Evolutionary conservation across 2,797 vertebrate species (phyloP), one percentile per base, ranked within the genome.

Genomic region (Nasua narica): DNA sequence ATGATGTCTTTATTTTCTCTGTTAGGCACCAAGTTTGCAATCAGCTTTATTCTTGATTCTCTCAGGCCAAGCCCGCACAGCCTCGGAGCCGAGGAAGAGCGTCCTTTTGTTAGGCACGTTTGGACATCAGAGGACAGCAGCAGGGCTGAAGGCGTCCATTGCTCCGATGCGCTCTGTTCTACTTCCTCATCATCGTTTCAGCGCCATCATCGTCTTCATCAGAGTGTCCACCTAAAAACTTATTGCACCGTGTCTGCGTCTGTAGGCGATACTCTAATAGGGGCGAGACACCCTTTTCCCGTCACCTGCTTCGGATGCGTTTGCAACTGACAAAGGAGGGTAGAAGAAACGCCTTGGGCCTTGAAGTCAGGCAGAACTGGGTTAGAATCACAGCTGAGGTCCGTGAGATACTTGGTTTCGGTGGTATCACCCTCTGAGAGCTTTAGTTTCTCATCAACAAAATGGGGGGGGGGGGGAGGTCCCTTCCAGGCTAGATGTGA

Each of bases 1-100:
- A 96, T 96, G 97, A 97, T 98, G 97, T 97, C 98, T 98, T 97
- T 97, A 98, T 96, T 97, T 98, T 98, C 97, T 97, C 97, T 94
- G 96, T 94, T 97, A 96, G 62, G 87, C 72, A 97, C 95, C 85
- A 96, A 98, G 98, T 98, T 98, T 98, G 98, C 98, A 97, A 97
- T 98, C 98, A 98, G 97, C 96, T 98, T 97, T 92, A 97, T 96
- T 97, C 97, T 97, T 94, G 89, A 96, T 96, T 97, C 94, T 87
- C 92, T 95, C 94, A 94, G 98, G 98, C 97, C 97, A 97, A 97
- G 87, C 92, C 87, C 84, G 54, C 82, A 82, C 90, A 94, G 96
- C 92, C 83, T 76, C 67, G 58, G 85, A 94, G 95, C 87, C 60
- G 79, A 23, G 93, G 65, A 54, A 69, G 65, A 78, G 50, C 37